Evolutionary conservation across 2,888 invertebrate genomes (phyloP), one percentile per base, ranked within the genome.

Genomic region (Empis livida): DNA sequence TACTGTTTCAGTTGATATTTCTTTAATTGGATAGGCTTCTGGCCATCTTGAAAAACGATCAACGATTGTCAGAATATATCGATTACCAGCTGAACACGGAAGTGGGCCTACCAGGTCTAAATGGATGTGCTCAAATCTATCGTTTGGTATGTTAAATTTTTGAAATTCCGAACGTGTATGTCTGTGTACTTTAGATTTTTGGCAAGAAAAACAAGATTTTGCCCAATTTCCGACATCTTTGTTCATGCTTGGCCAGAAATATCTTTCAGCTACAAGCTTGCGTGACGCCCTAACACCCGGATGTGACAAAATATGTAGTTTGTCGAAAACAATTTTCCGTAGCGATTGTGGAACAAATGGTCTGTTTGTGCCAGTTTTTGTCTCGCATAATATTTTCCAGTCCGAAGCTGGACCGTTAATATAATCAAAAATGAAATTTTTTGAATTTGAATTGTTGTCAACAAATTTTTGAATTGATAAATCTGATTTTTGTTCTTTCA

Each of bases 81-180:
- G 14, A 37, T 20, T 45, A 17, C 42, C 45, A 27, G 35, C 39
- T n/a, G 56, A 55, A 6, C 46, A 16, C n/a, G 61, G 60, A 16
- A 64, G 46, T 6, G 63, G 61, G 27, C 61, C 61, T 2, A 65
- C 56, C 17, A 65, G 48, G 49, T 66, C 62, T 5, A 63, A 46
- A 45, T 63, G 60, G 6, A 65, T 48, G 13, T 46, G 23, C 16
- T 48, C 44, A 42, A 48, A 48, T 35, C 41, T 37, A 20, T 40
- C 35, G 17, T 30, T 30, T 16, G 47, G 40, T 13, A 30, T 14
- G 5, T 43, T 40, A 13, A 47, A 41, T 23, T 37, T 14, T 11
- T 39, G 32, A 35, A 48, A 14, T 32, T 30, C 23, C 17, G 44
- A 35, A 31, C 44, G 40, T 1, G 47, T 48, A 30, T 48, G 44